Conservation (phyloP, 2,888 invertebrate species). For the Rosalia funebris region DNA sequence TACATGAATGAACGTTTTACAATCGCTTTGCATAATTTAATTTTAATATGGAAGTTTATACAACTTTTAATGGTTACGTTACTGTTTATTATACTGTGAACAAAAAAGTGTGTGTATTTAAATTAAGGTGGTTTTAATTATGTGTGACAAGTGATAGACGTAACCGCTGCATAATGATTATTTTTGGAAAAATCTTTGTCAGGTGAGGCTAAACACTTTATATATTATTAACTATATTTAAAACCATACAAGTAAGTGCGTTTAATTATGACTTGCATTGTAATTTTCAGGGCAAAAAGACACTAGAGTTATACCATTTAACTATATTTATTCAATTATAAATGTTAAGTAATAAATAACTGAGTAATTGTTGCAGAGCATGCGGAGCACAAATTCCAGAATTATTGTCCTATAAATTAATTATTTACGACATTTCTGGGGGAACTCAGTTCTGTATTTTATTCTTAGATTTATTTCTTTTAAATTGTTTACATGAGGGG, state of each 20-base stretch:
- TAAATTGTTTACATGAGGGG: conserved; percentile 7
- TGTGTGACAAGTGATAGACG: conserved; percentile 4
- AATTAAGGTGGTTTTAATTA: not conserved
- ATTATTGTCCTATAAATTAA: not conserved
- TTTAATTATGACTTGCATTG: too few species aligned
- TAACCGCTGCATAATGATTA: conserved; percentile 7
- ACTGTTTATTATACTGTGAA: conserved; percentile 1
- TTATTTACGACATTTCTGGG: not conserved
- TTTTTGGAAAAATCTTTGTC: conserved; percentile 5
- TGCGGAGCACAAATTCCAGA: not conserved
- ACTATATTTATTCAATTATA: not conserved
- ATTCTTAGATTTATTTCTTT: conserved; percentile 4
- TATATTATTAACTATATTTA: too few species aligned
- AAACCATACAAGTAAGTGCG: too few species aligned
- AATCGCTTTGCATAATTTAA: conserved; percentile 5
- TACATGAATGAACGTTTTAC: not conserved
- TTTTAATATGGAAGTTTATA: not conserved
- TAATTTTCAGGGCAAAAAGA: too few species aligned
- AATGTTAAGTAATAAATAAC: conserved; percentile 1
- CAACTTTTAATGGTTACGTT: not conserved
- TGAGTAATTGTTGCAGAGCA: not conserved
- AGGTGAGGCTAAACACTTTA: conserved; percentile 9
- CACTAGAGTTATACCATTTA: too few species aligned
- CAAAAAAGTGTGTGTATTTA: conserved; percentile 5
- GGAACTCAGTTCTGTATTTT: not conserved